These are phyloP conservation scores for Halcyon senegalensis DNA, from an alignment of 2,113 vertebrate species.

Conservation along the genomic window DNA sequence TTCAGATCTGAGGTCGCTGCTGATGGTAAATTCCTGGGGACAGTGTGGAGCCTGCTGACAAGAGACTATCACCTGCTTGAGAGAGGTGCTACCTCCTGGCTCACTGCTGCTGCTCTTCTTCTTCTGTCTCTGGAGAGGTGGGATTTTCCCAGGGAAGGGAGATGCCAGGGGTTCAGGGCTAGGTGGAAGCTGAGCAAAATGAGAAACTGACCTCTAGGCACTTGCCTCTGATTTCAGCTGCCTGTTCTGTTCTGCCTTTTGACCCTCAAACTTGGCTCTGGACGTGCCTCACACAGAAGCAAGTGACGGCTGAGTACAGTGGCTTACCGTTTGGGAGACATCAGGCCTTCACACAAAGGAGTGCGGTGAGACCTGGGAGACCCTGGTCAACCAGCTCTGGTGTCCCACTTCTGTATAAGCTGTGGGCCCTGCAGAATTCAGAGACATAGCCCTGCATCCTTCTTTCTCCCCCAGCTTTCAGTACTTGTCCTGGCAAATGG, in stretches of 20 bases:
- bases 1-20: not conserved
- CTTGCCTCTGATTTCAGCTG: not conserved
- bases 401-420: not conserved
- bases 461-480: not conserved
- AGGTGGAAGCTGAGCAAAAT: not conserved
- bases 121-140: not conserved
- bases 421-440: not conserved
- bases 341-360: not conserved
- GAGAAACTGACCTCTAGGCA: not conserved
- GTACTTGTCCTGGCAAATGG: not conserved
- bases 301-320: not conserved
- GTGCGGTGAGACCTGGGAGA: not conserved
- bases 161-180: not conserved
- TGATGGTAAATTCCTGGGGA: not conserved
- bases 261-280: not conserved
- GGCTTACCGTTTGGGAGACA: not conserved
- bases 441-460: not conserved
- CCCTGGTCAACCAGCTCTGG: not conserved
- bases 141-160: not conserved
- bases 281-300: accelerated
- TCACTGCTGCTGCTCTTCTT: not conserved
- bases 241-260: not conserved
- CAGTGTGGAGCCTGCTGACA: not conserved
- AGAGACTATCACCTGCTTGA: not conserved
- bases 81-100: not conserved